Conservation (phyloP, 2,113 vertebrate species). For the Papio anubis region DNA sequence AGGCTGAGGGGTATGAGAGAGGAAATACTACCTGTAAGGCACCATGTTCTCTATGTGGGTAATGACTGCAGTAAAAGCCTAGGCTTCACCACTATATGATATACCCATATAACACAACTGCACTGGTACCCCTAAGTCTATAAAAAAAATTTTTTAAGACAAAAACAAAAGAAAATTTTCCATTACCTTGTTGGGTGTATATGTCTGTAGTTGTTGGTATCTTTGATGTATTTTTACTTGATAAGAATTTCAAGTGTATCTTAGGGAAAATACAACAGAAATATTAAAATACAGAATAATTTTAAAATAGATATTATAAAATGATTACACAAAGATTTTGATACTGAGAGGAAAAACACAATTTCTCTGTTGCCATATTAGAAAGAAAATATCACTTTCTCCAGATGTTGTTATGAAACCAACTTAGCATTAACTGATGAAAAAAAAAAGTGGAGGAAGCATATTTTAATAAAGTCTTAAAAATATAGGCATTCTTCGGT, state of each 20-base stretch:
- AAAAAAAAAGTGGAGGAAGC: background rate
- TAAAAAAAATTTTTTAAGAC: background rate
- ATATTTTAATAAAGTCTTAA: background rate
- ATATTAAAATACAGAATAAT: background rate
- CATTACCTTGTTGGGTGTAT: background rate
- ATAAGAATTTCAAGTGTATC: background rate
- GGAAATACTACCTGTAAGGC: too few species aligned
- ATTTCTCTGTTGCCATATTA: background rate
- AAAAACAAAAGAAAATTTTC: background rate
- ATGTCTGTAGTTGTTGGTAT: background rate
- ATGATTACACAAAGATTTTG: background rate
- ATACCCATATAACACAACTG: too few species aligned
- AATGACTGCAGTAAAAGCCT: too few species aligned
- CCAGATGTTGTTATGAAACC: background rate
- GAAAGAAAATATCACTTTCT: background rate
- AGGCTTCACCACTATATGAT: too few species aligned
- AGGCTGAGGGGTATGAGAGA: too few species aligned
- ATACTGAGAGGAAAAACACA: background rate
- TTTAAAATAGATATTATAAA: background rate
- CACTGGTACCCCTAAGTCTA: too few species aligned
- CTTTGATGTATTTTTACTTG: background rate
- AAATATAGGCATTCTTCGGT: background rate
- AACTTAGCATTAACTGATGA: background rate
- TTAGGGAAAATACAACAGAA: background rate
- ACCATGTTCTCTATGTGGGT: too few species aligned